Evolutionary conservation across 37 sponge, comb jelly and placozoan genomes (phyloP).

Genomic region (Cliona cf. orientalis): DNA sequence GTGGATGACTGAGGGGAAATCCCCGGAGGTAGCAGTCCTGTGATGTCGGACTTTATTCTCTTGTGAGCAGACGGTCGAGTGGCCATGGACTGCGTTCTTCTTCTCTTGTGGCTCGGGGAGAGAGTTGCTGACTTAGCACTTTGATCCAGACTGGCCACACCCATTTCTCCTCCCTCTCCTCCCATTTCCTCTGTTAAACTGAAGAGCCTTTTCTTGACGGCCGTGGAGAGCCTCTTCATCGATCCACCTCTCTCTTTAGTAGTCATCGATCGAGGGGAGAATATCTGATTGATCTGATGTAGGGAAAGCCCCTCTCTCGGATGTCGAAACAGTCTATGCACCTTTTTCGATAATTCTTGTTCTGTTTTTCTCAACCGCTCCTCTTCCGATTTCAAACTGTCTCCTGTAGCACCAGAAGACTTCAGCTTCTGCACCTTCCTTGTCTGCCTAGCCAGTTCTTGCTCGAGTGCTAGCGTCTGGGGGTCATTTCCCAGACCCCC

Average conservation of each 20-base stretch:
- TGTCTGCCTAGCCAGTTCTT: constrained; percentile 57
- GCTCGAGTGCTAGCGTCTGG: constrained; percentile 41
- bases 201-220: constrained; percentile 5
- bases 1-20: no score
- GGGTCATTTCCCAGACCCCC: background rate
- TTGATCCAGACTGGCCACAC: no score
- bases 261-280: constrained; percentile 4
- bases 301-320: constrained; percentile 20
- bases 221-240: background rate
- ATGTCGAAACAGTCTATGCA: constrained; percentile 41
- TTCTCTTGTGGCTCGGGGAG: background rate
- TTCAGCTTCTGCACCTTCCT: constrained; percentile 39
- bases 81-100: background rate
- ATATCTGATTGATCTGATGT: constrained; percentile 38
- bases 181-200: constrained; percentile 3
- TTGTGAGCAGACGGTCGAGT: background rate
- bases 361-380: constrained; percentile 22
- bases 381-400: constrained; percentile 47
- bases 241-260: constrained; percentile 3
- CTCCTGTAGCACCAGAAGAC: constrained; percentile 27
- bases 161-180: background rate
- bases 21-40: background rate
- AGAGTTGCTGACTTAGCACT: no score
- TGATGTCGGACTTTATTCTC: constrained; percentile 35
- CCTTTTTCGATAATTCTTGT: constrained; percentile 21